Conservation (phyloP, 2,113 vertebrate species). For the Myanophis thanlyinensis region DNA sequence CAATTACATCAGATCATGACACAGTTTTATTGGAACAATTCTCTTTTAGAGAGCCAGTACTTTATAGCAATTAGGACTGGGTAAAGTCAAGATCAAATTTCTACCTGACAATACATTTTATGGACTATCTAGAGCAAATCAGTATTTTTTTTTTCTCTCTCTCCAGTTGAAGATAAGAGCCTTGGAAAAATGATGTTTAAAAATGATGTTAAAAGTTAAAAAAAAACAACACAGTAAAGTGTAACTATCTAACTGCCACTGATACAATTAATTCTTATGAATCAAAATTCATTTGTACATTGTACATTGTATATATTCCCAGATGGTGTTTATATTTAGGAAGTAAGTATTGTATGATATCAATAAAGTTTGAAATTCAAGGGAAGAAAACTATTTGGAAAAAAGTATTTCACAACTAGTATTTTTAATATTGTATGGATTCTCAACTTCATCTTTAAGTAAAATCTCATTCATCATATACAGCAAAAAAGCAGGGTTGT, state of each 20-base stretch:
- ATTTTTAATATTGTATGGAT: constrained; percentile 16
- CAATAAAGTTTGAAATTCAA: neutral
- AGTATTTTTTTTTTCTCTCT: neutral
- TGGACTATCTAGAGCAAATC: neutral
- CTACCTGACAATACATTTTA: neutral
- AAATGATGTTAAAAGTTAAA: neutral
- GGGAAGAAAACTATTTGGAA: neutral
- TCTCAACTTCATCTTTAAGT: neutral
- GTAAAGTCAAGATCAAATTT: neutral
- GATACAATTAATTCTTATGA: neutral
- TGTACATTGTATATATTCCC: neutral
- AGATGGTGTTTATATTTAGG: neutral
- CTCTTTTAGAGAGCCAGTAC: neutral
- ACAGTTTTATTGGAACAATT: neutral
- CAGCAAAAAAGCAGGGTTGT: constrained; percentile 51
- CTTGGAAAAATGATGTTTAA: neutral
- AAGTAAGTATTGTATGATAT: neutral
- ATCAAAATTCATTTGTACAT: neutral
- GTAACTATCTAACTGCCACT: neutral
- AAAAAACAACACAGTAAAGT: neutral
- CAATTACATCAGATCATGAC: constrained; percentile 9
- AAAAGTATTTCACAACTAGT: neutral
- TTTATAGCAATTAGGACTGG: neutral
- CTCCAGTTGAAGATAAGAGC: neutral
- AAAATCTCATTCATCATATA: constrained; percentile 20